A percentile compares a stretch with the other conserved stretches of the same genome.
Evolutionary conservation across 2,113 vertebrate genomes (phyloP).

Genomic region (Microcebus murinus): DNA sequence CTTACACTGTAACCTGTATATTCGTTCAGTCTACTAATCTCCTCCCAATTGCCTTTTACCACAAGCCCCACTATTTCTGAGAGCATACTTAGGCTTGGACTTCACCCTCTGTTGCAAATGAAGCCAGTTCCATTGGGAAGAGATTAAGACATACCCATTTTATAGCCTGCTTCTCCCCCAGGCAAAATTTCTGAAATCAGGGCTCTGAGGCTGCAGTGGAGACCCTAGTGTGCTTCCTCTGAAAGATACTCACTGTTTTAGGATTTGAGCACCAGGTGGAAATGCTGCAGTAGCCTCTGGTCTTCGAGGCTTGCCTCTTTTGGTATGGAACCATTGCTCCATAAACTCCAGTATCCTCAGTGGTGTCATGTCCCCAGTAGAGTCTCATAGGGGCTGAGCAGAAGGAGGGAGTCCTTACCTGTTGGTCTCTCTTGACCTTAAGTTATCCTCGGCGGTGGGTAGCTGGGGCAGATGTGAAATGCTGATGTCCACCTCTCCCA

Average conservation of each 20-base stretch:
- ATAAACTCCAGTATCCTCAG: neutral
- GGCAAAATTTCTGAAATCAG: neutral
- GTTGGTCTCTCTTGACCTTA: neutral
- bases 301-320: neutral
- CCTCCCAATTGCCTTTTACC: neutral
- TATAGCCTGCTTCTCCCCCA: neutral
- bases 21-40: neutral
- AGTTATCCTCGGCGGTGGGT: neutral
- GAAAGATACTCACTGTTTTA: neutral
- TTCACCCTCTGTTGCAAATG: neutral
- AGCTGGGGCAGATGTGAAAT: neutral
- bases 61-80: neutral
- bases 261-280: neutral
- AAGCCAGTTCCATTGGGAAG: neutral
- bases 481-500: neutral
- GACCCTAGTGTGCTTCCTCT: neutral
- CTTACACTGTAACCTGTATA: no score
- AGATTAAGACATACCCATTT: neutral
- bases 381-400: neutral
- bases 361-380: accelerated
- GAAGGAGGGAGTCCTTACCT: neutral
- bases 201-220: neutral
- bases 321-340: neutral
- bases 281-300: neutral
- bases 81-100: neutral